Evolutionary conservation across 2,113 vertebrate genomes (phyloP), one percentile per base, ranked within the genome.

Genomic region (Atractosteus spatula): DNA sequence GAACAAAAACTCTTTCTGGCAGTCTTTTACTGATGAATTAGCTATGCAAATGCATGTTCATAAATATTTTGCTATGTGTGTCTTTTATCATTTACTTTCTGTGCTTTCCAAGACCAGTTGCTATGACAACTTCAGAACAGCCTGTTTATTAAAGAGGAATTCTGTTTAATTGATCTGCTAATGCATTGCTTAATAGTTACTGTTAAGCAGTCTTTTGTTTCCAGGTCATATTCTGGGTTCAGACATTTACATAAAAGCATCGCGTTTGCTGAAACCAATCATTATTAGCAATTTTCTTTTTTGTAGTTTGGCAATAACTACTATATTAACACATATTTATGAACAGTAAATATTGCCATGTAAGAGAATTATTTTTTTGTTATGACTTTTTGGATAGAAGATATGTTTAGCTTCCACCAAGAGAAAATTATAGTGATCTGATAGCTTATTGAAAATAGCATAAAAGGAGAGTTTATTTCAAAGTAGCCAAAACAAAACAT

Each of bases 101-200:
- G 78, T 91, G 86, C 90, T 81, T 96, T 94, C 91, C 87, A 84
- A 84, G 87, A 87, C 86, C 88, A 79, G 92, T 94, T 89, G 91
- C 91, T 89, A 91, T 91, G 83, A 87, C 78, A 96, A 98, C 94
- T 68, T 76, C 82, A 80, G 82, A 84, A 83, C 69, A 79, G 80
- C 87, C 88, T 90, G 77, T 77, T 95, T 89, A 94, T 94, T 92
- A 93, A 82, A 92, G 91, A 94, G 88, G 92, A 92, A 85, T 94
- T 94, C 91, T 93, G 85, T 94, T 96, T 98, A 98, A 98, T 98
- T 97, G 95, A 97, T 97, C 92, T 92, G 89, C 95, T 97, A 96
- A 98, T 97, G 96, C 93, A 95, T 94, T 86, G 94, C 94, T 91
- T 92, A 91, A 93, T 92, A 94, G 91, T 93, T 90, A 94, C 89